These are phyloP conservation scores for Lineus longissimus DNA, from an alignment of 1,140 invertebrate species.

Conservation along the genomic window DNA sequence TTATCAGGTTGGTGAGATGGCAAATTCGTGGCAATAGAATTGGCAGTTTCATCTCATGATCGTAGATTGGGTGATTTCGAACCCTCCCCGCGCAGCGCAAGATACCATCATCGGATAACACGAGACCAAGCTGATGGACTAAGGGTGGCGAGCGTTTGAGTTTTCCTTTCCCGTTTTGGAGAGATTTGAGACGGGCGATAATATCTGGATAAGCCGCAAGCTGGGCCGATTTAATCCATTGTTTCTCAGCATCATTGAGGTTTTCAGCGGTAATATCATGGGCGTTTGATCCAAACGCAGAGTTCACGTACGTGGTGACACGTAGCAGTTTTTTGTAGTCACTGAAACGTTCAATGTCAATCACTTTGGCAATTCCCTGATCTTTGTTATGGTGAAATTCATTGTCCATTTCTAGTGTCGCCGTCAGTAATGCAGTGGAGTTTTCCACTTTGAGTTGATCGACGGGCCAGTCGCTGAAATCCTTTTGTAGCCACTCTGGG, in stretches of 20 bases:
- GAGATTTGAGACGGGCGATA: background rate
- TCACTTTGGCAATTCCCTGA: background rate
- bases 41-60: background rate
- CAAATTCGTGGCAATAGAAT: background rate
- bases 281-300: background rate
- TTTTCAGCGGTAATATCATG: background rate
- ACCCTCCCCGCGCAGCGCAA: slow-evolving; percentile 1
- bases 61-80: background rate
- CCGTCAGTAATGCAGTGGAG: background rate
- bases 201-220: background rate
- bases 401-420: background rate
- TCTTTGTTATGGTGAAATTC: background rate
- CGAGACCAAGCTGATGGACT: background rate
- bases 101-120: background rate
- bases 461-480: background rate
- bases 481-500: slow-evolving; percentile 1
- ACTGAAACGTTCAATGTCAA: background rate
- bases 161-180: too few relatives aligned
- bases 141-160: background rate
- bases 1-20: background rate
- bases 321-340: background rate
- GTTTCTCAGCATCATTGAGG: background rate
- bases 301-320: background rate
- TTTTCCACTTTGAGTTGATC: background rate
- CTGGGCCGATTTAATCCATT: background rate